Evolutionary conservation across 53 echinoderm and acorn worm species (phyloP).

Genomic region (Stichopus horrens): DNA sequence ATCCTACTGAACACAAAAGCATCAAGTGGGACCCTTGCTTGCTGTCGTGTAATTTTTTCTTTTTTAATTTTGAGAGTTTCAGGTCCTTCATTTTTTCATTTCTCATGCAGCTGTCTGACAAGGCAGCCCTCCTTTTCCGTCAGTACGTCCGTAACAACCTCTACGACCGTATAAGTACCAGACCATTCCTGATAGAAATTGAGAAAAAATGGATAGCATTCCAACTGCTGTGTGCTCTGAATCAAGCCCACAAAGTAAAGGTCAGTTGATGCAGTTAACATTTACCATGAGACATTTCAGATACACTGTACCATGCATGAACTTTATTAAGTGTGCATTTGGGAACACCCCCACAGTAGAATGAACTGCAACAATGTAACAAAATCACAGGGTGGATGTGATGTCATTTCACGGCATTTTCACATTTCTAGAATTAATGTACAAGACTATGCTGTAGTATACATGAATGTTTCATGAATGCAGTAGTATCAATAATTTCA

Average conservation of each 20-base stretch:
- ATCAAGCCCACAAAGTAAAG: constrained; percentile 92
- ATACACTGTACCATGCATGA: no score
- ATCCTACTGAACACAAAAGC: neutral
- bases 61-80: neutral
- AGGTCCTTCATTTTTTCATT: neutral
- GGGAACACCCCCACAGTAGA: no score
- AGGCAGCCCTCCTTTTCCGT: constrained; percentile 90
- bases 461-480: no score
- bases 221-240: constrained; percentile 93
- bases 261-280: constrained; percentile 9
- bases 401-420: no score
- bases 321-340: no score
- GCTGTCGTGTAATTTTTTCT: neutral
- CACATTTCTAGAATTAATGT: no score
- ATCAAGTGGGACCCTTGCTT: neutral
- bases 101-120: constrained; percentile 80
- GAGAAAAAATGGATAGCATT: constrained; percentile 99
- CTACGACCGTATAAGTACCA: constrained; percentile 93
- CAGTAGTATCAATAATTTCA: no score
- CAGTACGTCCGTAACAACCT: constrained; percentile 96
- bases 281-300: no score
- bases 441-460: no score
- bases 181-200: constrained; percentile 88
- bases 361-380: no score
- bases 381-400: no score